Evolutionary conservation across 2,113 vertebrate genomes (phyloP).

Genomic region (Sceloporus tristichus): DNA sequence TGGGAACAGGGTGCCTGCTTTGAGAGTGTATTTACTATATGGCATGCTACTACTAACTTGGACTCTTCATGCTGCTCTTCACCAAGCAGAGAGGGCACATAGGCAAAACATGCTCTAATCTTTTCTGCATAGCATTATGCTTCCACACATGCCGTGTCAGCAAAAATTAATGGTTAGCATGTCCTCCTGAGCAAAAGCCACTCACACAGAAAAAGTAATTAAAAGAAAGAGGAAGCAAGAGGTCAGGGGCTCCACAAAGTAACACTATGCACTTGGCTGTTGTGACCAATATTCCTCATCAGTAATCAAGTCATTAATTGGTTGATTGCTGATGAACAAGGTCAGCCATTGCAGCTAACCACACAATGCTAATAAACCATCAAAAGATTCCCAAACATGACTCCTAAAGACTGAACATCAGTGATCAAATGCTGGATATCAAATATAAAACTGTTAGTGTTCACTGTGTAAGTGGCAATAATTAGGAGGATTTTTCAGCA

Average conservation of each 20-base stretch:
- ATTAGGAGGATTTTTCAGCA: background rate
- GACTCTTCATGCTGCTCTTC: background rate
- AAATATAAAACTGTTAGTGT: background rate
- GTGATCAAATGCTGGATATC: constrained; percentile 1
- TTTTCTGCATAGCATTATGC: constrained; percentile 14
- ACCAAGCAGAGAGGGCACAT: background rate
- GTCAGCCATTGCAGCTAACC: background rate
- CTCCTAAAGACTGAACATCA: constrained; percentile 1
- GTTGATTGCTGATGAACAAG: constrained; percentile 18
- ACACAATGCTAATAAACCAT: constrained; percentile 3
- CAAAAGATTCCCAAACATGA: background rate
- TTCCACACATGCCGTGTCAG: background rate
- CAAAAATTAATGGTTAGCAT: constrained; percentile 12
- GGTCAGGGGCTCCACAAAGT: constrained; percentile 14
- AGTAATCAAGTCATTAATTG: constrained; percentile 18
- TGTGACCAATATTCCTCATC: constrained; percentile 18
- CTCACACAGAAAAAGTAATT: background rate
- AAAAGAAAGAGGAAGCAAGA: constrained; percentile 8
- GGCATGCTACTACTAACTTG: background rate
- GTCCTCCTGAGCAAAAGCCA: constrained; percentile 14
- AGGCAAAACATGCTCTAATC: background rate
- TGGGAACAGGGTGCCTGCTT: background rate
- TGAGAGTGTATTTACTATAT: background rate
- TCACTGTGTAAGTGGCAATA: background rate
- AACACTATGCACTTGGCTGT: background rate